Evolutionary conservation across 2,797 vertebrate species (phyloP).

Genomic region (Thunnus albacares): DNA sequence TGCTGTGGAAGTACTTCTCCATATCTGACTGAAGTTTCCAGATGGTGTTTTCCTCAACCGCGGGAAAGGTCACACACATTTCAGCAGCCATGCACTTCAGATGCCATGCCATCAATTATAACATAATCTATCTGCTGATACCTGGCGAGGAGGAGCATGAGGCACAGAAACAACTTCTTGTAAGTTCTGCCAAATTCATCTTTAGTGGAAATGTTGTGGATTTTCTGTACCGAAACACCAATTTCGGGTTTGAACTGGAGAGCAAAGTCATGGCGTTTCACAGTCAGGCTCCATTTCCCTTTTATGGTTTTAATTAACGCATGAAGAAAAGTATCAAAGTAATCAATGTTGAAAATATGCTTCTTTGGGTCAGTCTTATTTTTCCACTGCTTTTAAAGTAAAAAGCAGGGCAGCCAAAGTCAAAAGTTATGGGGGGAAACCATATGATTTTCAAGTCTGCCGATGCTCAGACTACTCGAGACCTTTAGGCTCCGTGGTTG

Average conservation of each 20-base stretch:
- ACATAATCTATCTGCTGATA: conserved; percentile 56
- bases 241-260: conserved; percentile 5
- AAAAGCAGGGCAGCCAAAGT: conserved; percentile 29
- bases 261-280: not conserved
- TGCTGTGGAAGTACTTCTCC: conserved; percentile 55
- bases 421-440: conserved; percentile 55
- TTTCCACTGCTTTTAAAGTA: conserved; percentile 37
- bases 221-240: conserved; percentile 13
- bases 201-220: not conserved
- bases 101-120: conserved; percentile 66
- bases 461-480: conserved; percentile 47
- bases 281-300: not conserved
- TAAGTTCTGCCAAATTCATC: conserved; percentile 26
- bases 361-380: conserved; percentile 37
- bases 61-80: conserved; percentile 73
- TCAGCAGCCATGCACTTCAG: conserved; percentile 54
- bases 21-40: conserved; percentile 60
- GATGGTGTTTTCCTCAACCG: conserved; percentile 57
- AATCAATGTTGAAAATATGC: conserved; percentile 7
- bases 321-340: not conserved
- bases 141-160: conserved; percentile 33
- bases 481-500: conserved; percentile 71
- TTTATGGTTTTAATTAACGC: conserved; percentile 24
- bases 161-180: conserved; percentile 19
- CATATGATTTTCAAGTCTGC: conserved; percentile 59